These are phyloP conservation scores for Tolmerus cingulatus DNA, from an alignment of 2,888 invertebrate species.

Conservation along the genomic window DNA sequence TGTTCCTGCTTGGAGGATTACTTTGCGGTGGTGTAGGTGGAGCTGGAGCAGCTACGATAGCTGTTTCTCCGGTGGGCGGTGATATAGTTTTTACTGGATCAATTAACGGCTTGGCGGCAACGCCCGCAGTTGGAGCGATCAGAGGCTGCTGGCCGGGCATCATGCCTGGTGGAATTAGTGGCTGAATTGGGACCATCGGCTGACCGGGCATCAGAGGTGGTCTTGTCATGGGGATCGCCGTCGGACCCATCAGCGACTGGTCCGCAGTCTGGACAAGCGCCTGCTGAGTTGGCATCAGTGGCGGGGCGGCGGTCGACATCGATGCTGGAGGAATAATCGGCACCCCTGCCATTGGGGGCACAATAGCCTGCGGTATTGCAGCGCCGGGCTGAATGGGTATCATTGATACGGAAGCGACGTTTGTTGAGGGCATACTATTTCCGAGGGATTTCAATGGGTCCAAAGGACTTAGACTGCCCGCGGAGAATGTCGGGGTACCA, in stretches of 20 bases:
- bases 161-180: conserved; percentile 29
- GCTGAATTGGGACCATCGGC: conserved; percentile 43
- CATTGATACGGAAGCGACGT: conserved; percentile 39
- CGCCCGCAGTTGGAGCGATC: conserved; percentile 52
- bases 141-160: conserved; percentile 54
- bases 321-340: conserved; percentile 45
- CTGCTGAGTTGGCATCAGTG: conserved; percentile 53
- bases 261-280: conserved; percentile 55
- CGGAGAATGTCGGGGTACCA: conserved; percentile 60
- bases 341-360: conserved; percentile 32
- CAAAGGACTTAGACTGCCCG: conserved; percentile 59
- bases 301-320: conserved; percentile 50
- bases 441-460: conserved; percentile 55
- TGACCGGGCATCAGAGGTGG: conserved; percentile 54
- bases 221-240: conserved; percentile 47
- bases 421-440: conserved; percentile 48
- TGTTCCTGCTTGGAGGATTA: conserved; percentile 61
- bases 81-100: conserved; percentile 63
- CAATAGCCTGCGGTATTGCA: conserved; percentile 40
- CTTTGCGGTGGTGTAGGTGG: conserved; percentile 60
- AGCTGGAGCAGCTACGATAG: conserved; percentile 52
- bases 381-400: conserved; percentile 45
- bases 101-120: conserved; percentile 61
- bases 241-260: conserved; percentile 29
- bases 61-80: conserved; percentile 57